These are phyloP conservation scores for Toxonevra muliebris DNA, from an alignment of 2,888 invertebrate genomes.

Conservation along the genomic window DNA sequence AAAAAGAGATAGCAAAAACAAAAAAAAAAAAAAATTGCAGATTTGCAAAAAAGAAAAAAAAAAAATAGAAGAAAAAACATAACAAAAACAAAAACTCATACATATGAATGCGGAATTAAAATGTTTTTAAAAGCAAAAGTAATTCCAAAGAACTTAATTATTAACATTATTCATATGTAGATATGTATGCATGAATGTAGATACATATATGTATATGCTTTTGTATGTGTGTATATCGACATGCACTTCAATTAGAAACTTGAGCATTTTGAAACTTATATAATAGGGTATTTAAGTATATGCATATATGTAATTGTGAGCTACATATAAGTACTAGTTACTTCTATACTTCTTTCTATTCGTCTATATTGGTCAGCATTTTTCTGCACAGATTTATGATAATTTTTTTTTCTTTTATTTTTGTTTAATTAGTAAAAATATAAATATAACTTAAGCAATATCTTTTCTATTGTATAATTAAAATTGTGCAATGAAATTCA, in stretches of 20 bases:
- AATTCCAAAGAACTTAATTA: slow-evolving; percentile 32
- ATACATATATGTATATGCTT: not conserved
- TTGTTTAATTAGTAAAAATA: too few relatives aligned
- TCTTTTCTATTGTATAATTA: too few relatives aligned
- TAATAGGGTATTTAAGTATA: not conserved
- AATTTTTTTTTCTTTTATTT: too few relatives aligned
- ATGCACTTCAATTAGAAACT: slow-evolving; percentile 13
- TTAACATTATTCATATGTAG: not conserved
- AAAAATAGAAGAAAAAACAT: too few relatives aligned
- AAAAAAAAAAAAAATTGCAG: not conserved
- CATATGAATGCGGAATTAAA: slow-evolving; percentile 14
- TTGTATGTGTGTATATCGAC: not conserved
- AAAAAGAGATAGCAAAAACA: not conserved
- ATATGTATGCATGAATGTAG: too few relatives aligned
- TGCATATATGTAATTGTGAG: not conserved
- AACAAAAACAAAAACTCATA: not conserved
- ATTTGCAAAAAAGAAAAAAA: not conserved
- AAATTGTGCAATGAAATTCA: too few relatives aligned
- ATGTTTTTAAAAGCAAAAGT: slow-evolving; percentile 34
- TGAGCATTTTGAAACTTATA: not conserved
- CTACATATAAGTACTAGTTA: not conserved
- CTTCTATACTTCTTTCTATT: not conserved
- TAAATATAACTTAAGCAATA: too few relatives aligned
- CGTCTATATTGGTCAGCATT: slow-evolving; percentile 27
- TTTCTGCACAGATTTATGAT: slow-evolving; percentile 25